Conservation (phyloP, 2,113 vertebrate species). For the Bucco capensis region DNA sequence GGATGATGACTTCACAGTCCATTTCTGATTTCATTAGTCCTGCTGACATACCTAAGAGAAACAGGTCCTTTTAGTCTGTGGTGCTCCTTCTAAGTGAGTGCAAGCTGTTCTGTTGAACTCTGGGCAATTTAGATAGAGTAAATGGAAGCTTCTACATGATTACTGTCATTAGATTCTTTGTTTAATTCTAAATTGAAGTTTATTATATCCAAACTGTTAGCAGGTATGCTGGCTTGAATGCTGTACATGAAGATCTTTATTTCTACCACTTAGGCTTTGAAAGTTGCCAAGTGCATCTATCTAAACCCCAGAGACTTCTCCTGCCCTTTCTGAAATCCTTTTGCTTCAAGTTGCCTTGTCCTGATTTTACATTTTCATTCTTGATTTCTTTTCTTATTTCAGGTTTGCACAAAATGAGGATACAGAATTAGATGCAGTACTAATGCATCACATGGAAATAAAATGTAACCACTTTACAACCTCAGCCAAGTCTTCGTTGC, state of each 20-base stretch:
- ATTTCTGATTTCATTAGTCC: constrained; percentile 29
- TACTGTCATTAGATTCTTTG: constrained; percentile 45
- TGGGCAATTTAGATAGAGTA: constrained; percentile 42
- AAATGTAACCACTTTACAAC: neutral
- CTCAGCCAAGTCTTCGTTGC: neutral
- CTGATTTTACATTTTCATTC: neutral
- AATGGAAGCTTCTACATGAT: constrained; percentile 43
- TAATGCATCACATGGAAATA: neutral
- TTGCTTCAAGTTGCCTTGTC: neutral
- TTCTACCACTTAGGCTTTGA: neutral
- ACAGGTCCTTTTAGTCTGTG: neutral
- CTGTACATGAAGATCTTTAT: neutral
- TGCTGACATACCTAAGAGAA: constrained; percentile 7
- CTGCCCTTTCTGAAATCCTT: neutral
- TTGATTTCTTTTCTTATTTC: neutral
- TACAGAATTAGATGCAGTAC: neutral
- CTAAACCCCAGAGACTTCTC: neutral
- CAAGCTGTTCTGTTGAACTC: constrained; percentile 31
- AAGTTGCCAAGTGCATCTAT: neutral
- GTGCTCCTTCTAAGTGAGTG: constrained; percentile 12
- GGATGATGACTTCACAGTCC: neutral
- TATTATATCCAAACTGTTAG: constrained; percentile 48
- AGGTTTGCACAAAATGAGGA: neutral
- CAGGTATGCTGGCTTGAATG: neutral
- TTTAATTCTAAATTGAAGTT: constrained; percentile 48